Conservation (phyloP, 2,113 vertebrate species). For the Sus scrofa region T2T-Sscrofa CM000820.6:88537501-88538000, state of each 20-base stretch:
- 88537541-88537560: background rate
- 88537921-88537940: conserved; percentile 72
- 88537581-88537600: background rate
- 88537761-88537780: background rate
- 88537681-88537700: background rate
- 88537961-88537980: conserved; percentile 84
- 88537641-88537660: background rate
- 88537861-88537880: background rate
- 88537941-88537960: conserved; percentile 86
- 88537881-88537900: background rate
- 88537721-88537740: background rate
- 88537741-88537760: background rate
- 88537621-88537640: background rate
- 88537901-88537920: conserved; percentile 75
- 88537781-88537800: background rate
- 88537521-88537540: background rate
- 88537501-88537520: background rate
- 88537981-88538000: conserved; percentile 79
- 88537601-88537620: background rate
- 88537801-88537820: background rate
- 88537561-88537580: background rate
- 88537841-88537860: background rate
- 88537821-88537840: background rate
- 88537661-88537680: background rate
- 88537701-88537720: background rate